phyloP scores from a whole-genome alignment of 2,113 vertebrate genomes.

The Emydocephalus ijimae region DNA sequence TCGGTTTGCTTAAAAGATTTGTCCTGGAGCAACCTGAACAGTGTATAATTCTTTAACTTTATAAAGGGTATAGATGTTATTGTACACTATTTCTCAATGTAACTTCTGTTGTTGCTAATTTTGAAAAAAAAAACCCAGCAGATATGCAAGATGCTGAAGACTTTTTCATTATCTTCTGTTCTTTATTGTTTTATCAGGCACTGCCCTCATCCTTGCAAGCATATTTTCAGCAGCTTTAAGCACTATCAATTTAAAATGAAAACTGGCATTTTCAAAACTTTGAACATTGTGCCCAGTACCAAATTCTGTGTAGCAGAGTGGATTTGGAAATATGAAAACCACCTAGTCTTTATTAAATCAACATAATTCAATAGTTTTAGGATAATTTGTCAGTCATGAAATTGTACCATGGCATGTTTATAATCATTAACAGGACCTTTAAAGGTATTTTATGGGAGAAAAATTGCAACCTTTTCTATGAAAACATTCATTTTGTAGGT shows the following conservation, averaged over 20 bases:
- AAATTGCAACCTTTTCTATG: background rate
- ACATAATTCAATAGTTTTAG: background rate
- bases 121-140: background rate
- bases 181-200: no score
- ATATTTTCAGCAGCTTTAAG: background rate
- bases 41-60: background rate
- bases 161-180: background rate
- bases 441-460: background rate
- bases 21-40: background rate
- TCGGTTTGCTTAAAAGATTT: background rate
- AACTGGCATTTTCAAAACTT: background rate
- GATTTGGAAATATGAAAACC: background rate
- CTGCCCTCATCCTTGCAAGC: background rate
- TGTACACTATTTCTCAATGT: background rate
- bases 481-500: background rate
- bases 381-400: background rate
- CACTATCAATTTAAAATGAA: background rate
- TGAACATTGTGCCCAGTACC: conserved; percentile 2
- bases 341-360: background rate
- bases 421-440: background rate
- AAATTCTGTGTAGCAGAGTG: conserved; percentile 4
- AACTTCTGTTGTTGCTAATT: background rate
- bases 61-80: background rate
- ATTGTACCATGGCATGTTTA: conserved; percentile 2
- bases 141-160: background rate